Conservation (phyloP, 2,888 invertebrate species). For the Merodon equestris region DNA sequence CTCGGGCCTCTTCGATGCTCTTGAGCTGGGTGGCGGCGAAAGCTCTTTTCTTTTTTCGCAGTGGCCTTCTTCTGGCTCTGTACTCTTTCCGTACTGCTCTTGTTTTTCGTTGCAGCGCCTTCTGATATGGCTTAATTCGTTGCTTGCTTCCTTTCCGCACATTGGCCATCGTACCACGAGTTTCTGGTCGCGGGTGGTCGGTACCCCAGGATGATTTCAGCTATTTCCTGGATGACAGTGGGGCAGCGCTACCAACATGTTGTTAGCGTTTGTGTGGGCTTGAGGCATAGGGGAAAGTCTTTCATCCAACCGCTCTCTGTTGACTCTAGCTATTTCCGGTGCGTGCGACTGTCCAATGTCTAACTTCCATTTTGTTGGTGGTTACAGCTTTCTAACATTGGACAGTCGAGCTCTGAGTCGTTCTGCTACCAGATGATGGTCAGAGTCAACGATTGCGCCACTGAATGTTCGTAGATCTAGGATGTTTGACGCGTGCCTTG, state of each 20-base stretch:
- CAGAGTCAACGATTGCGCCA: constrained; percentile 8
- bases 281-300: not conserved
- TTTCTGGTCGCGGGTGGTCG: too few relatives aligned
- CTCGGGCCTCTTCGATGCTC: too few relatives aligned
- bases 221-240: not conserved
- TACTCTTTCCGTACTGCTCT: too few relatives aligned
- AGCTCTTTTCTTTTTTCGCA: too few relatives aligned
- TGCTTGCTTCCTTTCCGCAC: too few relatives aligned
- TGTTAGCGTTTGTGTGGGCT: not conserved
- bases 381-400: constrained; percentile 8
- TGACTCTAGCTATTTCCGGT: constrained; percentile 1
- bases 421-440: constrained; percentile 4
- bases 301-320: not conserved
- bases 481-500: constrained; percentile 3
- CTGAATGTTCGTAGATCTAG: constrained; percentile 1
- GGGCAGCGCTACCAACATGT: not conserved
- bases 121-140: too few relatives aligned
- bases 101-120: too few relatives aligned
- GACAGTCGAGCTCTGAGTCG: constrained; percentile 14
- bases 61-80: too few relatives aligned
- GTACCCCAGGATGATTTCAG: not conserved
- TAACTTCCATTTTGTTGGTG: not conserved
- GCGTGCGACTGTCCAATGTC: not conserved
- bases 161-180: too few relatives aligned
- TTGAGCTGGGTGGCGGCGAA: too few relatives aligned